Conservation (phyloP, 1,140 invertebrate genomes). For the Nasonia vitripennis region DNA sequence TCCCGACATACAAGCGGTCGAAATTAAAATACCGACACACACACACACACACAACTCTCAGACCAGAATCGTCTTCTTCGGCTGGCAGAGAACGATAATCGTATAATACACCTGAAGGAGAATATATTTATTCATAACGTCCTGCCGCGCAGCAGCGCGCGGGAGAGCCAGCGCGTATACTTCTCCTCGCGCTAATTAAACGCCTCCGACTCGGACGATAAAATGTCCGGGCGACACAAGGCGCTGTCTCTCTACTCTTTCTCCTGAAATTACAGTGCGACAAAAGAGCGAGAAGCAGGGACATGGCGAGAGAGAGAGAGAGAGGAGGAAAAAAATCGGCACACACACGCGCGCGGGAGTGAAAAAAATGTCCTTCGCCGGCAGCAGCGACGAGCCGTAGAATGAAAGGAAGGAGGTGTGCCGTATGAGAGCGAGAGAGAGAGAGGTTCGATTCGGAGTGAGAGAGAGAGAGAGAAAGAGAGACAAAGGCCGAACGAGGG, state of each 20-base stretch:
- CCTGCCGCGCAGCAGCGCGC: background rate
- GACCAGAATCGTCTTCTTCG: background rate
- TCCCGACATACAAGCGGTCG: background rate
- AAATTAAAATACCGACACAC: background rate
- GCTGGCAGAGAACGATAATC: background rate
- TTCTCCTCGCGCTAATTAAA: constrained; percentile 33
- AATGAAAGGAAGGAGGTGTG: constrained; percentile 48
- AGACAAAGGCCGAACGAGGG: constrained; percentile 32
- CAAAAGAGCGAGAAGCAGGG: background rate
- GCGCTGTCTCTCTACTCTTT: background rate
- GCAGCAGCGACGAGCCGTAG: constrained; percentile 20
- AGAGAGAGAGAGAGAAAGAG: constrained; percentile 44
- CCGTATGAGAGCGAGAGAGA: background rate
- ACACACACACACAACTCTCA: background rate
- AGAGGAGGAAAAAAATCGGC: background rate
- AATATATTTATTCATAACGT: constrained; percentile 22
- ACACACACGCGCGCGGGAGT: background rate
- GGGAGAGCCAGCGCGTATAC: background rate
- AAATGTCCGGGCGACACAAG: background rate
- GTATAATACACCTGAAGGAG: constrained; percentile 15
- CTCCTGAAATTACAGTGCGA: constrained; percentile 12
- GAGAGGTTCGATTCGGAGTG: constrained; percentile 53
- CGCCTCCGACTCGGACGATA: constrained; percentile 17
- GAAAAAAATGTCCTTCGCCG: constrained; percentile 28
- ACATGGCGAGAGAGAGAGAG: background rate